Conservation (phyloP, 2,113 vertebrate species). For the Oreamnos americanus region DNA sequence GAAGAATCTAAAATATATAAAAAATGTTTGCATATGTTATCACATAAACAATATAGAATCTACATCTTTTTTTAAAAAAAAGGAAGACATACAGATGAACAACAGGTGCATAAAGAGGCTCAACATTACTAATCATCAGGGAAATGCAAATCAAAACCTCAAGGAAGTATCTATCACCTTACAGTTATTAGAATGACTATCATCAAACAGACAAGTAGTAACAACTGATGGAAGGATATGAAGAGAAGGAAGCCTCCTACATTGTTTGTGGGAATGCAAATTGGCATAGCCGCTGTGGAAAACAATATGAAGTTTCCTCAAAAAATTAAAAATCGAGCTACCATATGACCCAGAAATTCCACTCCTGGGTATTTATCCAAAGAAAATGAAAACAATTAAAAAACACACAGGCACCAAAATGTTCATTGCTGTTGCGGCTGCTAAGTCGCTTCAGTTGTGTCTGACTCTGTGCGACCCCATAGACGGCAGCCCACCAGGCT, state of each 20-base stretch:
- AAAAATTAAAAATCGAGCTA: not conserved
- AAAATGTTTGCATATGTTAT: not conserved
- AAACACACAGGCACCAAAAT: not conserved
- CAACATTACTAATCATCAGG: not conserved
- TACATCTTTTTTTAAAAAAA: not conserved
- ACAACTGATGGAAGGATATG: not conserved
- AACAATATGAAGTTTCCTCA: not conserved
- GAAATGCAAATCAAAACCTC: not conserved
- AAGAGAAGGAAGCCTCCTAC: not conserved
- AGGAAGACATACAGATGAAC: not conserved
- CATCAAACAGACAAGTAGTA: not conserved
- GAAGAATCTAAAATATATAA: not conserved
- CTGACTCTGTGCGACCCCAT: not conserved
- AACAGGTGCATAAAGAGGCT: not conserved
- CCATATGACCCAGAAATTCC: not conserved
- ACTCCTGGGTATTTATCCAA: not conserved
- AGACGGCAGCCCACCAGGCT: not conserved
- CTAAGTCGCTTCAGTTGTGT: not conserved
- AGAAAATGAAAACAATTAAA: not conserved
- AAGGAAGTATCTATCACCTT: not conserved
- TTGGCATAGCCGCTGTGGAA: not conserved
- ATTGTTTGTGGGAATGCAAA: not conserved
- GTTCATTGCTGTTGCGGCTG: not conserved
- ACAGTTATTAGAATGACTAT: not conserved
- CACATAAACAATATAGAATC: not conserved